Conservation (phyloP, 2,888 invertebrate species). For the Lepidocyrtoides sp. region DNA sequence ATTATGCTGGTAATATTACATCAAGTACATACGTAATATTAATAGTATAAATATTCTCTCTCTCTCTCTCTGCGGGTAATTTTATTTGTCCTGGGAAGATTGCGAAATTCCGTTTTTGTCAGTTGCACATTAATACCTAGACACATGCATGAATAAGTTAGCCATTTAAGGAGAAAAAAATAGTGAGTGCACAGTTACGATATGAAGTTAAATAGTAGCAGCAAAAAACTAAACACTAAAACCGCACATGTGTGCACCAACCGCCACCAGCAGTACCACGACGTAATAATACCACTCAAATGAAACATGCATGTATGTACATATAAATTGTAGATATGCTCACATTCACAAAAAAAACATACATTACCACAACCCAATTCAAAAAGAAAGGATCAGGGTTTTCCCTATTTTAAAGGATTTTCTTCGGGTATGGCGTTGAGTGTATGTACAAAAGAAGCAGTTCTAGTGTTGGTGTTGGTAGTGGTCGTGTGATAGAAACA, state of each 20-base stretch:
- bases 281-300: background rate
- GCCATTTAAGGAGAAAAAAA: conserved; percentile 37
- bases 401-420: conserved; percentile 46
- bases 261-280: background rate
- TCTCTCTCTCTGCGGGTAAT: conserved; percentile 44
- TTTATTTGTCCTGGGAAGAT: conserved; percentile 62
- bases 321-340: background rate
- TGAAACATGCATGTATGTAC: conserved; percentile 10
- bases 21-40: background rate
- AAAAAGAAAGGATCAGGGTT: background rate
- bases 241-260: conserved; percentile 26
- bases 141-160: conserved; percentile 65
- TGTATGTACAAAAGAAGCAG: no score
- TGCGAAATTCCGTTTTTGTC: conserved; percentile 64
- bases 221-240: conserved; percentile 10
- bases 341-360: background rate
- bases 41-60: no score
- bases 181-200: background rate
- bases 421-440: background rate
- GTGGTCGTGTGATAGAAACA: conserved; percentile 62
- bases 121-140: conserved; percentile 60
- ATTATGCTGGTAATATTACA: background rate
- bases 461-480: background rate
- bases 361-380: conserved; percentile 2
- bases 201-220: background rate